These are phyloP conservation scores for Andrena trimmerana DNA, from an alignment of 2,888 invertebrate genomes.

Conservation along the genomic window DNA sequence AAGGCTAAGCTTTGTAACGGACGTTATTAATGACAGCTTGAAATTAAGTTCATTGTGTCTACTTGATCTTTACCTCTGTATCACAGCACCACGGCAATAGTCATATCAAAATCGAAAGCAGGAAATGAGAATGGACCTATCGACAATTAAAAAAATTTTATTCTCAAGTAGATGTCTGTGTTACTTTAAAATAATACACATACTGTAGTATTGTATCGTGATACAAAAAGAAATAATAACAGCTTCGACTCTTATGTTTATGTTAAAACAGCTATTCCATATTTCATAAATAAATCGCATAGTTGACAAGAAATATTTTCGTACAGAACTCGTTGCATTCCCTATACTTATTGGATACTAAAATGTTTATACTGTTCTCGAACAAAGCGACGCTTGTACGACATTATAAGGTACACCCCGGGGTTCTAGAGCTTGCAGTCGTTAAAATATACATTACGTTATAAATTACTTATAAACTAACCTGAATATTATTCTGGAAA, in stretches of 20 bases:
- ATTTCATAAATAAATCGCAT: neutral
- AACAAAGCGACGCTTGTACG: conserved; percentile 1
- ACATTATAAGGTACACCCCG: neutral
- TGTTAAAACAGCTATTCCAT: neutral
- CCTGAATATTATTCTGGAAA: conserved; percentile 32
- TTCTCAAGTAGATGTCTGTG: conserved; percentile 8
- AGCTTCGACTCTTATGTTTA: conserved; percentile 11
- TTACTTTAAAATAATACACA: neutral
- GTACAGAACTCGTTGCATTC: neutral
- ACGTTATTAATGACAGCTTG: neutral
- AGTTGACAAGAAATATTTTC: neutral
- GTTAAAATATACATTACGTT: conserved; percentile 12
- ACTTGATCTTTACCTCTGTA: conserved; percentile 49
- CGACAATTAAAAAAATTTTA: conserved; percentile 43
- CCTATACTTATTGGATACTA: neutral
- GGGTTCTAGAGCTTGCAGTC: conserved; percentile 6
- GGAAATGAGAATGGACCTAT: conserved; percentile 53
- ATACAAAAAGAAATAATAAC: neutral
- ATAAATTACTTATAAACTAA: conserved; percentile 40
- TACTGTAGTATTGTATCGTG: neutral
- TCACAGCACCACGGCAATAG: conserved; percentile 26
- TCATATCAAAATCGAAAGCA: conserved; percentile 55
- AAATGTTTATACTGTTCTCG: neutral
- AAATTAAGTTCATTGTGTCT: neutral
- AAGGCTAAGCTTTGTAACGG: conserved; percentile 9